Conservation (phyloP, 2,888 invertebrate genomes). For the Lycocerus yunnanus region DNA sequence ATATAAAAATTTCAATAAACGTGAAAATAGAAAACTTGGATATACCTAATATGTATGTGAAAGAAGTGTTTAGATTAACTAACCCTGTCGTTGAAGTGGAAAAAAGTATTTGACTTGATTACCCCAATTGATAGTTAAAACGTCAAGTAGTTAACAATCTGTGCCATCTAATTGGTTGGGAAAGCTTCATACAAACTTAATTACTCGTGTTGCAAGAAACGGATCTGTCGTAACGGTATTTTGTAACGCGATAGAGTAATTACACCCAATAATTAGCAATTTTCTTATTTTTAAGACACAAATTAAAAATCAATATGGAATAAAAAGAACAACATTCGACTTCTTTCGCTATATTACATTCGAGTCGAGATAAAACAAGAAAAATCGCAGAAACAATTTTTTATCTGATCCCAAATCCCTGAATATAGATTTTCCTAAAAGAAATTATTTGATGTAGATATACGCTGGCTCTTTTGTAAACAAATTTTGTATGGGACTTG, state of each 20-base stretch:
- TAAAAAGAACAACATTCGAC: background rate
- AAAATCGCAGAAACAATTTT: background rate
- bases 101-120: background rate
- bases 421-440: background rate
- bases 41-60: too few relatives aligned
- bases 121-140: too few relatives aligned
- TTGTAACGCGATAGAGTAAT: background rate
- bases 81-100: background rate
- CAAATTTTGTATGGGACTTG: constrained; percentile 29
- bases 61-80: too few relatives aligned
- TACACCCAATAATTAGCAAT: background rate
- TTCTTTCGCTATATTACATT: background rate
- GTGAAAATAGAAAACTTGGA: too few relatives aligned
- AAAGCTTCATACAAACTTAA: background rate
- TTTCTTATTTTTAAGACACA: background rate
- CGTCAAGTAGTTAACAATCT: background rate
- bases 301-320: background rate
- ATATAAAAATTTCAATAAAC: too few relatives aligned
- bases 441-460: background rate
- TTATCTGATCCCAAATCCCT: background rate
- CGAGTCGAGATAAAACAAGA: background rate
- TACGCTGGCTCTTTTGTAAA: constrained; percentile 13
- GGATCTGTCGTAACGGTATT: background rate
- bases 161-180: background rate
- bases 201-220: background rate